Percentiles rank a stretch among this genome's conserved stretches.
These are phyloP conservation scores for Sycobia sp. DNA, from an alignment of 1,140 invertebrate species.

Conservation along the genomic window DNA sequence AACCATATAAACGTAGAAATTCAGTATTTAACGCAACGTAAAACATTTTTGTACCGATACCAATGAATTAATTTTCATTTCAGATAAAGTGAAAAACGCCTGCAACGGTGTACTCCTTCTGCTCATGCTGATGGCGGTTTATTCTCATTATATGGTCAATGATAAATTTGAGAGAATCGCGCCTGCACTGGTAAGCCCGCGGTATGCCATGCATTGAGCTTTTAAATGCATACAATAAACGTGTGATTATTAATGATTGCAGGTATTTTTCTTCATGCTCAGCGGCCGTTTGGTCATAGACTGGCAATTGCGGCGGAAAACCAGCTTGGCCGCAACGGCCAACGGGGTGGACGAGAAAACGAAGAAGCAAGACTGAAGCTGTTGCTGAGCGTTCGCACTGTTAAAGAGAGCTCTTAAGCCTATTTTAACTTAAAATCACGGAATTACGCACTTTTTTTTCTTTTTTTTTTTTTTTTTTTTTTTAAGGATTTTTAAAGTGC, in stretches of 20 bases:
- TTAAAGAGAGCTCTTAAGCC: constrained; percentile 1
- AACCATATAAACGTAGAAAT: too few relatives aligned
- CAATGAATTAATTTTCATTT: constrained; percentile 49
- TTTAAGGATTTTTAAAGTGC: constrained; percentile 21
- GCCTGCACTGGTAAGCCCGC: constrained; percentile 80
- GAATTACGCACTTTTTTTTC: constrained; percentile 21
- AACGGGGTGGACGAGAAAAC: constrained; percentile 59
- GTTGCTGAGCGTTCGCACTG: constrained; percentile 1
- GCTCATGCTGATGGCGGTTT: constrained; percentile 86
- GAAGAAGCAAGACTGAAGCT: constrained; percentile 60
- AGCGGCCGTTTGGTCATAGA: constrained; percentile 86
- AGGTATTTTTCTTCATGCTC: constrained; percentile 94
- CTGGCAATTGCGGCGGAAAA: constrained; percentile 65
- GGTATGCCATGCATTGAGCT: too few relatives aligned
- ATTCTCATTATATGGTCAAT: constrained; percentile 90
- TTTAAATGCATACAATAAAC: too few relatives aligned
- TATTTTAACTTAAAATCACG: too few relatives aligned
- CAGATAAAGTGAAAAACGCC: constrained; percentile 87
- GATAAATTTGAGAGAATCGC: constrained; percentile 93
- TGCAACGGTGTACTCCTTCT: constrained; percentile 83
- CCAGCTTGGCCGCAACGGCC: constrained; percentile 47
- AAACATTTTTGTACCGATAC: too few relatives aligned
- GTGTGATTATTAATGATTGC: too few relatives aligned
- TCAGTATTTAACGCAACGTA: too few relatives aligned
- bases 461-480: too few relatives aligned